Percentiles rank a stretch among this genome's conserved stretches.
These are phyloP conservation scores for Strigamia crassipes DNA, from an alignment of 2,888 invertebrate genomes.

Conservation along the genomic window DNA sequence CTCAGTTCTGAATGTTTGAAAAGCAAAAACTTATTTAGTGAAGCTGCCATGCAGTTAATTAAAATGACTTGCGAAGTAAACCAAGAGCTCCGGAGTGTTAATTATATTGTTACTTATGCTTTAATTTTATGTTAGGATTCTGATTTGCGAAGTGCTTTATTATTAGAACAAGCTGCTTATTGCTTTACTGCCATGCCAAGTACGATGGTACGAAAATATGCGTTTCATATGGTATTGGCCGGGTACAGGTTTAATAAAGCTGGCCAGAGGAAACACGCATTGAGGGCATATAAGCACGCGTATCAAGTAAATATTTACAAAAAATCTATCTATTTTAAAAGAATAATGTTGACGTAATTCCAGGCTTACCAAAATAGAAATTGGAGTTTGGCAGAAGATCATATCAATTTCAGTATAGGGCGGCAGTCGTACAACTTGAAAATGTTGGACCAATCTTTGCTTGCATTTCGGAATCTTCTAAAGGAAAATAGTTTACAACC, in stretches of 20 bases:
- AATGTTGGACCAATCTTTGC: conserved; percentile 70
- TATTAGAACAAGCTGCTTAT: conserved; percentile 93
- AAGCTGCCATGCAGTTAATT: conserved; percentile 93
- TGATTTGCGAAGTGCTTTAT: conserved; percentile 89
- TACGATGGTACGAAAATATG: conserved; percentile 84
- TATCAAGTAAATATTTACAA: conserved; percentile 69
- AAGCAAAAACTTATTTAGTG: conserved; percentile 76
- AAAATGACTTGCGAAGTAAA: conserved; percentile 85
- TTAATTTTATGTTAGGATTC: conserved; percentile 68
- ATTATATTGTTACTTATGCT: not conserved
- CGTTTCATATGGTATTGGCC: conserved; percentile 94
- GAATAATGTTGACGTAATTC: conserved; percentile 52
- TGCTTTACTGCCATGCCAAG: conserved; percentile 75
- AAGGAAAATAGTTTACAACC: conserved; percentile 65
- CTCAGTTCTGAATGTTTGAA: conserved; percentile 86
- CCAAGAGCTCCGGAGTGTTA: not conserved
- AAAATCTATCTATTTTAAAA: not conserved
- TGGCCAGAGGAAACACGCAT: conserved; percentile 87
- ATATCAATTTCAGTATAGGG: conserved; percentile 92
- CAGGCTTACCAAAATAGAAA: conserved; percentile 76
- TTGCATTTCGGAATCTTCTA: conserved; percentile 76
- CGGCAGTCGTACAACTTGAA: conserved; percentile 83
- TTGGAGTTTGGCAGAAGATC: conserved; percentile 93
- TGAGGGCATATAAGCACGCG: conserved; percentile 89
- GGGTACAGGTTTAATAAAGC: conserved; percentile 94